Conservation (phyloP, 1,140 invertebrate genomes). For the Mactra quadrangularis region DNA sequence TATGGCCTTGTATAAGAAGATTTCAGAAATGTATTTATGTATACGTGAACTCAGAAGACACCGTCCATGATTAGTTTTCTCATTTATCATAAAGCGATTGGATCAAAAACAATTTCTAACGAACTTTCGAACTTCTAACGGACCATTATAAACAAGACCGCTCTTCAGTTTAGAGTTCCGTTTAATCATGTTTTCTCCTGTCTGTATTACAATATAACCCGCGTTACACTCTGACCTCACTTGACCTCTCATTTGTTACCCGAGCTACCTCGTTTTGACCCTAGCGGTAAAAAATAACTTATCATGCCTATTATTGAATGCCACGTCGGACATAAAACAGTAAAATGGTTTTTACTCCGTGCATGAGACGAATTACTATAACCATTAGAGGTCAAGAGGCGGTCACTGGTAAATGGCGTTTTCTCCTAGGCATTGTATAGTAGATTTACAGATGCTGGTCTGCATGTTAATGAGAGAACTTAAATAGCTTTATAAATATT, state of each 20-base stretch:
- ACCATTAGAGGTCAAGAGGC: conserved; percentile 31
- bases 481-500: not conserved
- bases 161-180: no score
- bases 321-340: conserved; percentile 37
- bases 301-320: conserved; percentile 15
- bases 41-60: no score
- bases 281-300: conserved; percentile 56
- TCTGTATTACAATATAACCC: not conserved
- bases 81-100: no score
- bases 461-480: conserved; percentile 31
- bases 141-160: no score
- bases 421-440: not conserved
- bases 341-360: conserved; percentile 43
- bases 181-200: no score
- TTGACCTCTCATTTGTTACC: conserved; percentile 53
- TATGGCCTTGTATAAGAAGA: no score
- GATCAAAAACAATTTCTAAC: no score
- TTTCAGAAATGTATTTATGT: no score
- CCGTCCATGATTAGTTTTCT: no score
- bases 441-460: conserved; percentile 7
- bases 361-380: conserved; percentile 31
- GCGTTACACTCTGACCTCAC: conserved; percentile 35
- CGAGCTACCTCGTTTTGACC: conserved; percentile 45
- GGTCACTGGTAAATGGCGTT: conserved; percentile 24
- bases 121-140: no score